phyloP scores from a whole-genome alignment of 2,888 invertebrate species.

The Athalia rosae region DNA sequence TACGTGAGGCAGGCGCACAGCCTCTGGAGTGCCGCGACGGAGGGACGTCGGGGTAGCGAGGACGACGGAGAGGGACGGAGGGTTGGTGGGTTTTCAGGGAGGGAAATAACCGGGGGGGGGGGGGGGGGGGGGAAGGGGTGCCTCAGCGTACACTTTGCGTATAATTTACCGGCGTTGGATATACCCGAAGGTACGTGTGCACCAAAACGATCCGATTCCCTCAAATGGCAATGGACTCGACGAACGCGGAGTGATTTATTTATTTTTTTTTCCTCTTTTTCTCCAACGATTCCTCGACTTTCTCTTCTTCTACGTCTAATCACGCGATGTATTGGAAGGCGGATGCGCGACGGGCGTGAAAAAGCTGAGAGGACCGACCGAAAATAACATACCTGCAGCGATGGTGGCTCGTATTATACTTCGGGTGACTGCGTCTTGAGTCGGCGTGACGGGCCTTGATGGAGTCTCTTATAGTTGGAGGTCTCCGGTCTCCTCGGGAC shows the following conservation, averaged over 20 bases:
- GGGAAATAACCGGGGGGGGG: constrained; percentile 22
- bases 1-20: constrained; percentile 73
- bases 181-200: constrained; percentile 72
- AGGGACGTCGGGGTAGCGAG: constrained; percentile 54
- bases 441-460: constrained; percentile 69
- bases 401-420: constrained; percentile 14
- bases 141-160: constrained; percentile 73
- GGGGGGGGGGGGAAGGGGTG: constrained; percentile 53
- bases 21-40: constrained; percentile 64
- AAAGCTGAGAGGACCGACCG: not conserved
- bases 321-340: not conserved
- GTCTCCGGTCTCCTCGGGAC: constrained; percentile 53
- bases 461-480: constrained; percentile 57
- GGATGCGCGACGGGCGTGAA: constrained; percentile 4
- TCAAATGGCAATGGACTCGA: constrained; percentile 50
- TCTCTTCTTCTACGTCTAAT: constrained; percentile 45
- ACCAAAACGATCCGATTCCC: constrained; percentile 59
- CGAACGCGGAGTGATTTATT: not conserved
- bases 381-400: not conserved
- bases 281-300: not conserved
- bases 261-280: not conserved
- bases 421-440: constrained; percentile 64
- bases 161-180: constrained; percentile 73
- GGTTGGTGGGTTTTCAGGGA: constrained; percentile 44
- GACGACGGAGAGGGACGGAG: constrained; percentile 52